Evolutionary conservation across 2,888 invertebrate genomes (phyloP).

Genomic region (Ctena decussata): DNA sequence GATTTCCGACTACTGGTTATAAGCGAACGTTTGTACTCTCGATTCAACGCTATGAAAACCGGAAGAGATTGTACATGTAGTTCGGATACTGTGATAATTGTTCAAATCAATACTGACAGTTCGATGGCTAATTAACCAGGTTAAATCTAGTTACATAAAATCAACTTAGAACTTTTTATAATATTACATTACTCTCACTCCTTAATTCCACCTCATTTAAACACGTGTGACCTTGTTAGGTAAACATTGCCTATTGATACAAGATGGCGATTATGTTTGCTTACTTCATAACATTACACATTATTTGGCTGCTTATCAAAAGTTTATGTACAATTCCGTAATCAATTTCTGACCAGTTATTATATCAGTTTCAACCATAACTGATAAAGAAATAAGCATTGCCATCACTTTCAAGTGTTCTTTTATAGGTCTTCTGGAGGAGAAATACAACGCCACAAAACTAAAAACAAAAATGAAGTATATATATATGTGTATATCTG

Average conservation of each 20-base stretch:
- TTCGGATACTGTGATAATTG: too few species aligned
- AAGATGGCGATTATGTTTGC: constrained; percentile 50
- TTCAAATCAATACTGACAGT: too few species aligned
- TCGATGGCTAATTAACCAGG: neutral
- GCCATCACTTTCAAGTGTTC: too few species aligned
- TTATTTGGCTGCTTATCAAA: neutral
- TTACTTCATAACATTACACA: constrained; percentile 53
- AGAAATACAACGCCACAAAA: too few species aligned
- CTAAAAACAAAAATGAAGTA: too few species aligned
- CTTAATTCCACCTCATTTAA: neutral
- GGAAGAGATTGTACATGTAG: too few species aligned
- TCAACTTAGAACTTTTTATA: neutral
- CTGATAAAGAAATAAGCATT: too few species aligned
- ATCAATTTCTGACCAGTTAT: neutral
- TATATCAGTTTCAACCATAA: neutral
- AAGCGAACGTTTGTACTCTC: too few species aligned
- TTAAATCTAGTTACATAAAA: neutral
- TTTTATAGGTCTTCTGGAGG: too few species aligned
- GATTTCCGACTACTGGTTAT: too few species aligned
- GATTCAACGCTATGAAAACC: too few species aligned
- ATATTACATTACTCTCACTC: neutral
- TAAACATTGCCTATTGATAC: constrained; percentile 48
- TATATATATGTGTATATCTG: too few species aligned
- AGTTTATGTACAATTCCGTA: constrained; percentile 1
- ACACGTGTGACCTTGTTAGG: constrained; percentile 50